Evolutionary conservation across 2,888 invertebrate species (phyloP).

Genomic region (Machimus atricapillus): DNA sequence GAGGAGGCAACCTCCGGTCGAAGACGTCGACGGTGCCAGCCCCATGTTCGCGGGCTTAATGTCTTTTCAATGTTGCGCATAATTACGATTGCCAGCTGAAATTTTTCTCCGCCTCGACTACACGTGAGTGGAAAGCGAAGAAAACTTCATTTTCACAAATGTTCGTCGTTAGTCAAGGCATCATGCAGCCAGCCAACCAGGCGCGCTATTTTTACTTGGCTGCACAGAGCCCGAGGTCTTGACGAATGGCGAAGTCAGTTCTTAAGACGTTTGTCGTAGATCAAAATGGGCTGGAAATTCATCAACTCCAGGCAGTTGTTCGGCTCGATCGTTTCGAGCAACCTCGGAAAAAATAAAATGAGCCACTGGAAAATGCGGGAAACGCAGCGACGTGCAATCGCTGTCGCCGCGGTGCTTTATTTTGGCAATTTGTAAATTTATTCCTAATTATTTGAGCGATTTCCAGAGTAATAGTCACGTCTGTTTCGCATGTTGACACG

Average conservation of each 20-base stretch:
- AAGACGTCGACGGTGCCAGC: neutral
- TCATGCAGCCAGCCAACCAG: neutral
- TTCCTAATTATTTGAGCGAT: constrained; percentile 61
- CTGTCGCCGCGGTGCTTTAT: neutral
- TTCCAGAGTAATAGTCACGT: constrained; percentile 51
- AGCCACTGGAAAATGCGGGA: neutral
- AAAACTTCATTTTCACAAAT: constrained; percentile 39
- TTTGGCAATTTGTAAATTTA: constrained; percentile 56
- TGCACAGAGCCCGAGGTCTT: neutral
- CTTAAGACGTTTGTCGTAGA: constrained; percentile 60
- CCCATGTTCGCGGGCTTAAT: constrained; percentile 14
- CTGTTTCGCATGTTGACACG: constrained; percentile 30
- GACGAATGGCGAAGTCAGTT: constrained; percentile 57
- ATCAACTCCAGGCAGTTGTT: constrained; percentile 47
- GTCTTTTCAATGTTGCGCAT: constrained; percentile 27
- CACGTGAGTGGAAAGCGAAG: constrained; percentile 26
- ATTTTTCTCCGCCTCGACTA: neutral
- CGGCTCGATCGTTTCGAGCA: neutral
- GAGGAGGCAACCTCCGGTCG: neutral
- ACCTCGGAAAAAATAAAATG: neutral
- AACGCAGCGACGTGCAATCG: neutral
- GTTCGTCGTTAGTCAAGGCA: constrained; percentile 12
- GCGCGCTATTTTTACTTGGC: constrained; percentile 9
- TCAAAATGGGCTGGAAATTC: constrained; percentile 57
- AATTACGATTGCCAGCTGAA: constrained; percentile 36